Conservation (phyloP, 2,113 vertebrate species). For the Brachirus orientalis region DNA sequence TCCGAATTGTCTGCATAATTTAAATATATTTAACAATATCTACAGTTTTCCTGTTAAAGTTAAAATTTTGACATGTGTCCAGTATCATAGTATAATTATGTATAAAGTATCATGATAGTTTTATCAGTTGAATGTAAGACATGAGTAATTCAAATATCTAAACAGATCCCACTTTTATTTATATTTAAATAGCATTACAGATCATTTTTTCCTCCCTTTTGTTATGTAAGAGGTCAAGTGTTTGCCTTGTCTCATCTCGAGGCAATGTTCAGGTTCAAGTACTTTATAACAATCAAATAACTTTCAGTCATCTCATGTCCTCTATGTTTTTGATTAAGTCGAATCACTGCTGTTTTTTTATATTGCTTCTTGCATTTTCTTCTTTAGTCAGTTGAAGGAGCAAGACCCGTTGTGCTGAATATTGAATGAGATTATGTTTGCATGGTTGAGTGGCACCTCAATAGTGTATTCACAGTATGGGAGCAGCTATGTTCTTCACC, state of each 20-base stretch:
- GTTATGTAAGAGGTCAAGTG: constrained; percentile 37
- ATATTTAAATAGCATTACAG: background rate
- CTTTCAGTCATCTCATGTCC: too few species aligned
- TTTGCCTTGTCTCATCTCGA: background rate
- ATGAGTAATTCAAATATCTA: background rate
- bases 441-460: constrained; percentile 56
- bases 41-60: too few species aligned
- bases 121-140: too few species aligned
- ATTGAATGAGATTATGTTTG: constrained; percentile 71
- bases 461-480: too few species aligned
- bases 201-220: background rate
- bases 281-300: constrained; percentile 2
- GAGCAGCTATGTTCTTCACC: background rate
- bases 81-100: too few species aligned
- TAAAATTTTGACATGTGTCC: too few species aligned
- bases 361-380: constrained; percentile 45
- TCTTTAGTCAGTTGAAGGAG: constrained; percentile 9
- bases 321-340: too few species aligned
- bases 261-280: background rate
- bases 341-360: constrained; percentile 29
- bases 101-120: too few species aligned
- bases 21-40: too few species aligned
- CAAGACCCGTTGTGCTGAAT: constrained; percentile 61
- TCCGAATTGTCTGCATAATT: too few species aligned
- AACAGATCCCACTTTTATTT: background rate